Conservation (phyloP, 2,888 invertebrate species). For the Lottia gigantea region DNA sequence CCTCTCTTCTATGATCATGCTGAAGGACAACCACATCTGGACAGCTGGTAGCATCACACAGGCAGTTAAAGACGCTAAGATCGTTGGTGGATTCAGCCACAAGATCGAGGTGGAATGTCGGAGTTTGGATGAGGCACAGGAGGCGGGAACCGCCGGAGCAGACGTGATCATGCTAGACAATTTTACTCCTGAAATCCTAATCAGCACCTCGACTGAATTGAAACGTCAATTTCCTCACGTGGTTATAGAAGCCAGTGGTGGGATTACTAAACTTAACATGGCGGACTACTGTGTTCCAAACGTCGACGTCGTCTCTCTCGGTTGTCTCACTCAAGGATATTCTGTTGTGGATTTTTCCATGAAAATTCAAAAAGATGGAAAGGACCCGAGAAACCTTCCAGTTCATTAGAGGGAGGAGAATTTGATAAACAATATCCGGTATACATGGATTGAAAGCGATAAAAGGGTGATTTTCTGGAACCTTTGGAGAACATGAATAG, state of each 20-base stretch:
- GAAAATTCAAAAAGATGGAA: conserved; percentile 64
- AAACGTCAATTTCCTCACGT: conserved; percentile 61
- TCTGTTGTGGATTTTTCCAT: conserved; percentile 67
- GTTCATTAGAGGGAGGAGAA: background rate
- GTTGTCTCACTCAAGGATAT: conserved; percentile 68
- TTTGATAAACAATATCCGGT: no score
- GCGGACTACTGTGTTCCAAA: conserved; percentile 55
- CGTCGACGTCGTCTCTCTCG: conserved; percentile 68
- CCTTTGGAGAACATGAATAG: no score
- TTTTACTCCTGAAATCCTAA: conserved; percentile 64
- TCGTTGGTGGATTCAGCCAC: conserved; percentile 61
- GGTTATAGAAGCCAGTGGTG: conserved; percentile 69
- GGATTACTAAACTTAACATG: conserved; percentile 63
- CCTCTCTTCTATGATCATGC: conserved; percentile 69
- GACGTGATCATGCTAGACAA: conserved; percentile 70
- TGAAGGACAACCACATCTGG: conserved; percentile 70
- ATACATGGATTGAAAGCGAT: no score
- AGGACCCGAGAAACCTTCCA: conserved; percentile 48
- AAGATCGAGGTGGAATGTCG: conserved; percentile 70
- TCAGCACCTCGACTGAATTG: conserved; percentile 52
- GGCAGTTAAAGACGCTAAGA: conserved; percentile 66
- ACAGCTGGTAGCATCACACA: conserved; percentile 65
- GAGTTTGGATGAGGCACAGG: conserved; percentile 64
- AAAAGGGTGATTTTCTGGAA: no score
- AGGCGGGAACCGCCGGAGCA: conserved; percentile 67